Base-by-base conservation (phyloP, 2,113 vertebrate genomes). In the Xenopus laevis region DNA sequence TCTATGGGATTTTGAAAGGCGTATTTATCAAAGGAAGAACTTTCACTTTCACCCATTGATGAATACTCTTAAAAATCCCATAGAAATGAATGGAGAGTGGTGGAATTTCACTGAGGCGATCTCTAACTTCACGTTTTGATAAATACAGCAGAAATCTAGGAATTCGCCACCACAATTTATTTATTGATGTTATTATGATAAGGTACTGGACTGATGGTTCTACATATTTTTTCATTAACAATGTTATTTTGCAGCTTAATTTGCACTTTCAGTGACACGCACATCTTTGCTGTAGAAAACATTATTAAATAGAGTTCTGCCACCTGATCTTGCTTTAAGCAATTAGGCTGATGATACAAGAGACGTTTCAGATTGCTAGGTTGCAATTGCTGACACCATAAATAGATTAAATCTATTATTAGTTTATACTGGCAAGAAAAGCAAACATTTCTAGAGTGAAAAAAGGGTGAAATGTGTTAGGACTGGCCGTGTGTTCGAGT, bases 141-240 rank as follows among this genome's bases (percentile, higher is more conserved):
- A n/a, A n/a, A n/a, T 74, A 68, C 64, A 74, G 69, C 63, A 71
- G 70, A 78, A 83, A 80, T 79, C 75, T 76, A 82, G 70, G 70
- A 66, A 75, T 65, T 40, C 78, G 58, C 0, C 77, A 84, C 78
- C 44, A 82, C 68, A 77, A 82, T 61, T 57, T 1, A 27, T 27
- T 27, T 27, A 16, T 77, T 82, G 68, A 65, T 62, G 78, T 84
- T 81, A 27, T 27, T 4, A 27, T 27, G 1, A 27, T 27, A 2
- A 27, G 61, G 78, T 81, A 83, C 74, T 13, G 0, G 13, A 65
- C 52, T 65, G 66, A 11, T 64, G 59, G 44, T 71, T n/a, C 46
- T 69, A 50, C 6, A 58, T 27, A 27, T 27, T 1, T 27, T 7
- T 12, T 46, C 7, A 64, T 68, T 81, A 79, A 79, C 78, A 47